phyloP scores from a whole-genome alignment of 2,888 invertebrate species.

The Pemphredon lugubris region DNA sequence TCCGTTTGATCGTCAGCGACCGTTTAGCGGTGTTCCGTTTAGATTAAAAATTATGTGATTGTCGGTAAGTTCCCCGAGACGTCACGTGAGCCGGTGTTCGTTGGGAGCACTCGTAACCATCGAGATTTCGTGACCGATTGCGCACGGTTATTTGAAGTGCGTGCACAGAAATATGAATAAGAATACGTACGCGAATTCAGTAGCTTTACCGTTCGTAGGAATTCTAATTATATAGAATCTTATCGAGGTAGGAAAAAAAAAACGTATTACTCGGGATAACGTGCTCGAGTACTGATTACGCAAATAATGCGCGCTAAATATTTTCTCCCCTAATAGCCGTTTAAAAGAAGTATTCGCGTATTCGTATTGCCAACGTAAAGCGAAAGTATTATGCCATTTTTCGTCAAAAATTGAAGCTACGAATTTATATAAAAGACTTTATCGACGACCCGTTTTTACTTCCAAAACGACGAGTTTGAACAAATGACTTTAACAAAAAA shows the following conservation, averaged over 20 bases:
- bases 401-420: too few relatives aligned
- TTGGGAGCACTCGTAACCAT: conserved; percentile 28
- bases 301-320: too few relatives aligned
- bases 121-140: conserved; percentile 59
- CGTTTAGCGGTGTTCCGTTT: conserved; percentile 3
- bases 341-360: too few relatives aligned
- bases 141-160: conserved; percentile 42
- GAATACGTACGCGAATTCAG: conserved; percentile 20
- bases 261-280: too few relatives aligned
- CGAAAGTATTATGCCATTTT: too few relatives aligned
- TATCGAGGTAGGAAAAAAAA: not conserved
- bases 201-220: not conserved
- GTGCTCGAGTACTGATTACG: too few relatives aligned
- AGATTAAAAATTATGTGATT: conserved; percentile 33
- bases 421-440: too few relatives aligned
- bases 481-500: too few relatives aligned
- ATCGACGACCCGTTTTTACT: too few relatives aligned
- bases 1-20: not conserved
- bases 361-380: too few relatives aligned
- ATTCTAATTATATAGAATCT: conserved; percentile 22
- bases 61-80: conserved; percentile 21
- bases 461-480: too few relatives aligned
- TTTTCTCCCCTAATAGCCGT: too few relatives aligned
- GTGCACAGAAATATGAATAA: conserved; percentile 49
- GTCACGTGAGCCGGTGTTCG: conserved; percentile 37